These are phyloP conservation scores for Siderastrea siderea DNA, from an alignment of 92 coral and sea anemone species.

Conservation along the genomic window DNA sequence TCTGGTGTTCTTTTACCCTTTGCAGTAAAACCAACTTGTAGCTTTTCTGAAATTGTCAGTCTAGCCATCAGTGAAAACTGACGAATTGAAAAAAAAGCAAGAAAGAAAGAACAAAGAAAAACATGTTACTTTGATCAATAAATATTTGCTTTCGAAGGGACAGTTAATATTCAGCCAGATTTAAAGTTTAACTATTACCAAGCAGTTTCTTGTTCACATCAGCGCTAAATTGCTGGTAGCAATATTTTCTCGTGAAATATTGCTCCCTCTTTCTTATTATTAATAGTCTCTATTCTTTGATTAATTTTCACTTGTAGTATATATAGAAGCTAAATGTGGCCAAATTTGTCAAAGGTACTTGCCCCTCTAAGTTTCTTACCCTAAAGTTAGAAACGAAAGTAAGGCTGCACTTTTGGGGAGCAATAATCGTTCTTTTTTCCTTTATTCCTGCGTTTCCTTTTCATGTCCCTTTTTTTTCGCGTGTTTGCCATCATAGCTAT, in stretches of 20 bases:
- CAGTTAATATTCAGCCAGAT: neutral
- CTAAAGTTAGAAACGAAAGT: neutral
- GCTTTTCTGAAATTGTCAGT: neutral
- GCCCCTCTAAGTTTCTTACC: neutral
- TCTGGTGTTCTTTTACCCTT: neutral
- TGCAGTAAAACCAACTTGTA: neutral
- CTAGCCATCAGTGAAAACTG: neutral
- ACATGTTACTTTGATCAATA: neutral
- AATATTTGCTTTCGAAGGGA: slow-evolving; percentile 21
- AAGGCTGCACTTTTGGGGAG: neutral
- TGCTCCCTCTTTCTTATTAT: slow-evolving; percentile 1
- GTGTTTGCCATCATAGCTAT: neutral
- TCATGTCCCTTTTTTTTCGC: neutral
- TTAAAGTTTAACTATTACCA: slow-evolving; percentile 8
- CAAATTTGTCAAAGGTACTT: neutral
- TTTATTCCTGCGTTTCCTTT: neutral
- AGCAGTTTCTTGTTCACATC: slow-evolving; percentile 26
- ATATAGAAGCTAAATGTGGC: neutral
- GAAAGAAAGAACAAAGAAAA: neutral
- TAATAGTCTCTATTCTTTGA: slow-evolving; percentile 3
- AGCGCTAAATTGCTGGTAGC: neutral
- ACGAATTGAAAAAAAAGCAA: neutral
- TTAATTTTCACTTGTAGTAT: neutral
- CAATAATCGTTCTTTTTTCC: neutral
- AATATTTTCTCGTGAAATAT: slow-evolving; percentile 35